Percentiles rank a stretch among this genome's conserved stretches.
These are phyloP conservation scores for Onchidella celtica DNA, from an alignment of 2,888 invertebrate genomes.

Conservation along the genomic window DNA sequence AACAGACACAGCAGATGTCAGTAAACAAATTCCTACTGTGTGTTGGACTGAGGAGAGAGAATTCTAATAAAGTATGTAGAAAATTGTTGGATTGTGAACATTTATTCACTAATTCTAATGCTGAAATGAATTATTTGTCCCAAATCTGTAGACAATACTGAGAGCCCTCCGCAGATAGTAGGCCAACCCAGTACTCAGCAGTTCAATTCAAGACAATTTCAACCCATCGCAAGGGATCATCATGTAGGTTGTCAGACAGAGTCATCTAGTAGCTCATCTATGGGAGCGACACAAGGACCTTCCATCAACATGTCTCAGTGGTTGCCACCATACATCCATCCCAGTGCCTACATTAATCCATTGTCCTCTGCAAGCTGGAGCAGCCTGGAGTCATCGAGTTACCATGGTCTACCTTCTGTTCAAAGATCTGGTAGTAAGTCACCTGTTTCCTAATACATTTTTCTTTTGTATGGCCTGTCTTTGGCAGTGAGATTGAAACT, in stretches of 20 bases:
- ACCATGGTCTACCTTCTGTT: slow-evolving; percentile 23
- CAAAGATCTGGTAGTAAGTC: not conserved
- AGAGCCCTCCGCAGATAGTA: not conserved
- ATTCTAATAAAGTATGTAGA: no score
- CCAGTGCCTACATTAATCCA: not conserved
- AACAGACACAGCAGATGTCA: no score
- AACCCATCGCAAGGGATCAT: not conserved
- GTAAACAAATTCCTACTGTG: no score
- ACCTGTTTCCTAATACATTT: no score
- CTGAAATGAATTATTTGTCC: no score
- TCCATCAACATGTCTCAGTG: slow-evolving; percentile 4
- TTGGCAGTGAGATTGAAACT: no score
- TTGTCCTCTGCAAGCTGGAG: slow-evolving; percentile 22
- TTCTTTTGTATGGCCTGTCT: no score
- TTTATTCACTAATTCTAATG: no score
- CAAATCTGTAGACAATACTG: no score
- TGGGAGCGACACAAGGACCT: not conserved
- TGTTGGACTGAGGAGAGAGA: no score
- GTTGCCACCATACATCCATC: slow-evolving; percentile 14
- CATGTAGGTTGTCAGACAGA: not conserved
- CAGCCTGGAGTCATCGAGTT: slow-evolving; percentile 20
- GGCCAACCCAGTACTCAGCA: not conserved
- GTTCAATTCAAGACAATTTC: not conserved
- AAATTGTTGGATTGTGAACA: no score
- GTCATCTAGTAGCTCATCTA: not conserved